Evolutionary conservation across 1,140 invertebrate genomes (phyloP).

Genomic region (Brachionus manjavacas): DNA sequence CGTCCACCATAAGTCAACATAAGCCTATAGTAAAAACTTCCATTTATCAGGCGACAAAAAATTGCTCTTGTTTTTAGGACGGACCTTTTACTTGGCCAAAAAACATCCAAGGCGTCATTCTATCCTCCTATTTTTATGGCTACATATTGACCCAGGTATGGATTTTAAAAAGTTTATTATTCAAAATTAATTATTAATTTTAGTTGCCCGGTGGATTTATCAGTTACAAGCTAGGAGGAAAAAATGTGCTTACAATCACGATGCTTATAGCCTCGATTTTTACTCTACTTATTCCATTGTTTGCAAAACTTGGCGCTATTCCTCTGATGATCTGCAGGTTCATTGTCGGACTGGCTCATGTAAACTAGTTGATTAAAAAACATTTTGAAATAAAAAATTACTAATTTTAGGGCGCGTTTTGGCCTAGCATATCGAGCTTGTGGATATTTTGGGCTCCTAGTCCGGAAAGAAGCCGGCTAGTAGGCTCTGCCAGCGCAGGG

Average conservation of each 20-base stretch:
- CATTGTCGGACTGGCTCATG: constrained; percentile 30
- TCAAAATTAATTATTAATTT: background rate
- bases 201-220: constrained; percentile 36
- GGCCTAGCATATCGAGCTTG: constrained; percentile 48
- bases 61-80: constrained; percentile 46
- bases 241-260: constrained; percentile 22
- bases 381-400: too few relatives aligned
- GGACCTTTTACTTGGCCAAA: constrained; percentile 55
- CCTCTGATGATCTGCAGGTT: constrained; percentile 36
- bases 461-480: constrained; percentile 48
- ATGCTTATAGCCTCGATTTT: constrained; percentile 28
- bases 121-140: constrained; percentile 57
- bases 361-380: background rate
- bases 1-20: background rate
- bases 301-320: background rate
- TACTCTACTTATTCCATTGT: constrained; percentile 10
- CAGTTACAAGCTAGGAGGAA: constrained; percentile 15
- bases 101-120: constrained; percentile 51
- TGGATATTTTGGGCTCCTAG: constrained; percentile 53
- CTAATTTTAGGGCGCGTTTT: constrained; percentile 45
- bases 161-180: background rate
- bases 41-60: background rate
- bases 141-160: constrained; percentile 55
- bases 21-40: background rate
- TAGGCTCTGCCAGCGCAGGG: constrained; percentile 50